These are phyloP conservation scores for Thamnophis sirtalis DNA, from an alignment of 2,113 vertebrate genomes.

Conservation along the genomic window DNA sequence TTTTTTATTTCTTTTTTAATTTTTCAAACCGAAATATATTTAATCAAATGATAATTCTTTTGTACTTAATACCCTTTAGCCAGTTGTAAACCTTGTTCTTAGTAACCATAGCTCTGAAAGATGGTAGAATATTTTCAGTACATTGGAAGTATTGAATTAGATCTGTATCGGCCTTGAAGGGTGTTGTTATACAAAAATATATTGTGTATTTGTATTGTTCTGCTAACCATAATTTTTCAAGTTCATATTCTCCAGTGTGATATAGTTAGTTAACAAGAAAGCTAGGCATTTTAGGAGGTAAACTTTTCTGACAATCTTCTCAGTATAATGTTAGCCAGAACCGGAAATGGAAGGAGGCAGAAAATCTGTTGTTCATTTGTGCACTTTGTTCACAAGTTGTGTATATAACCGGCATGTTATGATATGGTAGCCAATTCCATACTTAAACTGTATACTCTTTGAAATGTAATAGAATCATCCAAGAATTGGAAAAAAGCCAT, in stretches of 20 bases:
- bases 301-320: background rate
- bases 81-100: background rate
- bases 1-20: background rate
- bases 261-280: background rate
- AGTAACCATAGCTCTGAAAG: background rate
- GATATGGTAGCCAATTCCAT: background rate
- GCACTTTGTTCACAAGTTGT: background rate
- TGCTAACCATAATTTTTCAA: background rate
- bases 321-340: background rate
- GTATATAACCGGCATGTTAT: background rate
- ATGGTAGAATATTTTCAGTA: conserved; percentile 3
- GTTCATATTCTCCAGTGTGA: background rate
- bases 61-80: conserved; percentile 13
- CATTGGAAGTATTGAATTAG: background rate
- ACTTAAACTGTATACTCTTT: background rate
- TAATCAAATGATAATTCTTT: background rate
- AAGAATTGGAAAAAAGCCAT: background rate
- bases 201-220: conserved; percentile 34
- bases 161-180: conserved; percentile 41
- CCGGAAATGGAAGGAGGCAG: background rate
- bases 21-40: background rate
- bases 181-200: conserved; percentile 11
- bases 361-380: background rate
- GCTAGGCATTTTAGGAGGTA: background rate
- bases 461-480: background rate